Evolutionary conservation across 2,113 vertebrate genomes (phyloP).

Genomic region (Corynorhinus townsendii): DNA sequence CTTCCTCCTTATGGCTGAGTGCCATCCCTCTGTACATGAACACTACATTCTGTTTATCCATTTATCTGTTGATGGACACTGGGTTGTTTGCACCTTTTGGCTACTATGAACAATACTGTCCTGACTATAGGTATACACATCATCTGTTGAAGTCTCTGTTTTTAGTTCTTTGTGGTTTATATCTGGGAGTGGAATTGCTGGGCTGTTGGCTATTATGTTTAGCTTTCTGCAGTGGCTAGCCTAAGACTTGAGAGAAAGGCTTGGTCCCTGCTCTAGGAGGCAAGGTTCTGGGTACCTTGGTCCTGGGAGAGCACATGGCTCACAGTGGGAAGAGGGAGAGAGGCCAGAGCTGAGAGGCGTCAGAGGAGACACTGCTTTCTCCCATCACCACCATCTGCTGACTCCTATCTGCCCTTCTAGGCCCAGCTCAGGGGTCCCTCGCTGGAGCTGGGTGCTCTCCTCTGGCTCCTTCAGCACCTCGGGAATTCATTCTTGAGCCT

Average conservation of each 20-base stretch:
- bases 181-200: not conserved
- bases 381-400: not conserved
- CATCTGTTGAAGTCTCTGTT: not conserved
- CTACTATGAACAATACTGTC: not conserved
- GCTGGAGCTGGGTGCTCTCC: not conserved
- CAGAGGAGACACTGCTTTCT: not conserved
- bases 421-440: not conserved
- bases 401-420: not conserved
- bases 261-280: not conserved
- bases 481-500: not conserved
- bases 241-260: not conserved
- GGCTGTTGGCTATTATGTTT: not conserved
- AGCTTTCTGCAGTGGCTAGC: not conserved
- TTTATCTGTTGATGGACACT: not conserved
- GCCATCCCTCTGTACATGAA: not conserved
- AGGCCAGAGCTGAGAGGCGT: not conserved
- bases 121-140: not conserved
- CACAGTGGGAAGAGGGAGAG: not conserved
- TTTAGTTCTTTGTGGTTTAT: not conserved
- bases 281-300: not conserved
- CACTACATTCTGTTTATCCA: not conserved
- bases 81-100: not conserved
- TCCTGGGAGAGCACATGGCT: not conserved
- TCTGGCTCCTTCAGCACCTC: not conserved
- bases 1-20: not conserved